These are phyloP conservation scores for Amphipyra tragopoginis DNA, from an alignment of 2,888 invertebrate species.

Conservation along the genomic window DNA sequence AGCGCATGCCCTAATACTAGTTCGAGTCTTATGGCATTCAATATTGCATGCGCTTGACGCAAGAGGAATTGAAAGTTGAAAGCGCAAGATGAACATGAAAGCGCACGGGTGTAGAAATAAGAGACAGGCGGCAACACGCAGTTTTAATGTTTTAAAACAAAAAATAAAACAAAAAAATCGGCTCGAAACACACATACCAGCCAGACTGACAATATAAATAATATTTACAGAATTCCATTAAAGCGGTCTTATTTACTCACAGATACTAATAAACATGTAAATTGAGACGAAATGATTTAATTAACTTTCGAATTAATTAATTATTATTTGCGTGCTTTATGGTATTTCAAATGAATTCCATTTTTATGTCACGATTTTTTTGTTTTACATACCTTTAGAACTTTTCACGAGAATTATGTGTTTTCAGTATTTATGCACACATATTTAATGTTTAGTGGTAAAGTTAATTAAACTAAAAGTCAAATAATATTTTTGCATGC, in stretches of 20 bases:
- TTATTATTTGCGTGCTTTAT: not conserved
- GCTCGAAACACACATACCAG: no score
- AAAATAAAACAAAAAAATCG: no score
- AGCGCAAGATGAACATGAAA: no score
- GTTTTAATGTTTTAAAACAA: no score
- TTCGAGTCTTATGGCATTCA: no score
- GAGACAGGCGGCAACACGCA: no score
- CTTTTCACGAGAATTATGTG: constrained; percentile 4
- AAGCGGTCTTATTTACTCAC: constrained; percentile 6
- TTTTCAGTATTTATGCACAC: not conserved
- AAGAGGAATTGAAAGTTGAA: no score
- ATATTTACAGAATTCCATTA: constrained; percentile 6
- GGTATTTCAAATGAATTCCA: constrained; percentile 1
- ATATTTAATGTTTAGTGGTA: not conserved
- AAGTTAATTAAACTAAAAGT: constrained; percentile 28
- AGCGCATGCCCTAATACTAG: no score
- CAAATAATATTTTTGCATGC: constrained; percentile 16
- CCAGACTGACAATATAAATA: not conserved
- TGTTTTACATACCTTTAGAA: not conserved
- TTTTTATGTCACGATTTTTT: not conserved
- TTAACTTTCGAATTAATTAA: constrained; percentile 18
- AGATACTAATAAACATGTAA: constrained; percentile 28
- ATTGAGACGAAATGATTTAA: constrained; percentile 28
- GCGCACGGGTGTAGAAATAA: no score
- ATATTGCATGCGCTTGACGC: no score